Percentiles rank a stretch among this genome's conserved stretches.
phyloP scores from a whole-genome alignment of 2,888 invertebrate species.

The Drosophila quinaria region DNA sequence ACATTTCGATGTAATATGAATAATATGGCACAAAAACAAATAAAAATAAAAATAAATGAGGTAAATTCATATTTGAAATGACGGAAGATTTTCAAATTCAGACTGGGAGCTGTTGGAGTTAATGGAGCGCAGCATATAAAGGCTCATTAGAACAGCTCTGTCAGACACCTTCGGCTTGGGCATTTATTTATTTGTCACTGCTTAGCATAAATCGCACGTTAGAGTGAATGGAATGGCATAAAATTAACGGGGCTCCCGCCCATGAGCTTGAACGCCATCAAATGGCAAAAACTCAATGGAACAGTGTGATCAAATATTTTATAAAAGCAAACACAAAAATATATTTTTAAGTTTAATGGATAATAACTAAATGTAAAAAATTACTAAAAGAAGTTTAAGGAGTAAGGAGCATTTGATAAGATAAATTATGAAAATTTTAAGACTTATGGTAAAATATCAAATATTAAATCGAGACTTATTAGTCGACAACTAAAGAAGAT shows the following conservation, averaged over 20 bases:
- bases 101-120: constrained; percentile 33
- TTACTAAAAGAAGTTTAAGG: neutral
- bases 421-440: no score
- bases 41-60: neutral
- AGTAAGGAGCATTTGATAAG: no score
- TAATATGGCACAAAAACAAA: neutral
- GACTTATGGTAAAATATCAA: no score
- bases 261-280: constrained; percentile 39
- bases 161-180: constrained; percentile 65
- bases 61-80: constrained; percentile 16
- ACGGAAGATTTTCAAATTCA: constrained; percentile 8
- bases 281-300: constrained; percentile 29
- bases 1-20: neutral
- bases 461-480: no score
- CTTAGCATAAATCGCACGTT: constrained; percentile 80
- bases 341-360: no score
- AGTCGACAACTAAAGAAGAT: no score
- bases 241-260: constrained; percentile 69
- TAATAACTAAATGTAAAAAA: neutral
- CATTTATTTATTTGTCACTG: constrained; percentile 75
- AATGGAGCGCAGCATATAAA: constrained; percentile 50
- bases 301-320: constrained; percentile 40
- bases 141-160: constrained; percentile 54
- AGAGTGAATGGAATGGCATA: constrained; percentile 73
- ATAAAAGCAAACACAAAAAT: neutral